Evolutionary conservation across 2,113 vertebrate genomes (phyloP), one percentile per base, ranked within the genome.

Genomic region (Campylorhamphus procurvoides): DNA sequence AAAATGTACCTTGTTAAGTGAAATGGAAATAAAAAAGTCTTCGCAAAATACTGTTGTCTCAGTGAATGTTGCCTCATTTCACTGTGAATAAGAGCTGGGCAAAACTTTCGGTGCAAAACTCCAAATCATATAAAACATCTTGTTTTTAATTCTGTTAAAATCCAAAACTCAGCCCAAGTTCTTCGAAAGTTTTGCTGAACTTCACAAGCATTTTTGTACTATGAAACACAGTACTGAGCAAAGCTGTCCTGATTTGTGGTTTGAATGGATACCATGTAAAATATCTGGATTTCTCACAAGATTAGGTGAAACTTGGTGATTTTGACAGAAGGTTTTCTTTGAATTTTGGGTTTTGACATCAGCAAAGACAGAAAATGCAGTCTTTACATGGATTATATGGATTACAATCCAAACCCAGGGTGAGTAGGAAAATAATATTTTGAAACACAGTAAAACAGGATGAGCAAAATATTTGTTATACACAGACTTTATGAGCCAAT

Each of bases 181-280:
- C 95, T 95, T 95, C 1, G 66, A 96, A 95, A 96, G 95, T 73
- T 94, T 91, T 94, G 27, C 56, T 90, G 82, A 94, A 63, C 42
- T 84, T 91, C 87, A 95, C 27, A 86, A 84, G 24, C 72, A 75
- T 94, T 96, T 93, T 80, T 86, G 31, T 67, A 67, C 84, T 81
- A 93, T 88, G 88, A 94, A 96, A 62, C 59, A 89, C 1, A 77
- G 46, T 46, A n/a, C 47, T 46, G 59, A 90, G 59, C 46, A 87
- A 91, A 84, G 24, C 49, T 93, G 71, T 85, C 14, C 29, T 80
- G 53, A 90, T 88, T 93, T 94, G 90, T 76, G 92, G 72, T 78
- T 94, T 90, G 76, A 93, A 71, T 23, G 23, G 52, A 86, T 37
- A 52, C 56, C 72, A 67, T 39, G 7, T 10, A 85, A 90, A 93